A percentile compares a stretch with the other conserved stretches of the same genome.
Conservation (phyloP, 2,113 vertebrate species). For the Nyctibius bracteatus region DNA sequence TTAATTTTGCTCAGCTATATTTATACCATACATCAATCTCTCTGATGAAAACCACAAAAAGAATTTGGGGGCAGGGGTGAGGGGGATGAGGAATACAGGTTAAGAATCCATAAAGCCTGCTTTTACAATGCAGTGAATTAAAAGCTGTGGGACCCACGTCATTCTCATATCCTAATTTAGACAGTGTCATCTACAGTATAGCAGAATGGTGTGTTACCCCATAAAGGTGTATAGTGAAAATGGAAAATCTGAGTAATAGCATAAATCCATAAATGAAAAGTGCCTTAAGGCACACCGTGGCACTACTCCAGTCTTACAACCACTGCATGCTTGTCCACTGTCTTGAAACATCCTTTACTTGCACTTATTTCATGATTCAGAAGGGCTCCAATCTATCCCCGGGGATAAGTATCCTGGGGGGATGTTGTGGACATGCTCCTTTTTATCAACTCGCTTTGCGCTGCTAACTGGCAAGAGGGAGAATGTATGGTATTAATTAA, state of each 20-base stretch:
- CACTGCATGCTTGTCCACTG: neutral
- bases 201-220: neutral
- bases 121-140: neutral
- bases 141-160: neutral
- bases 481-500: neutral
- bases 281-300: neutral
- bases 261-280: neutral
- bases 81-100: neutral
- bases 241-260: neutral
- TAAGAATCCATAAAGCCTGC: neutral
- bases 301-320: neutral
- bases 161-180: neutral
- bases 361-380: neutral
- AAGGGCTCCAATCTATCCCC: neutral
- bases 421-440: neutral
- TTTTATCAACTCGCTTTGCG: neutral
- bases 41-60: neutral
- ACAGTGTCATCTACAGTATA: neutral
- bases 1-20: neutral
- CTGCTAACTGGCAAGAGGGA: neutral
- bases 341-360: neutral
- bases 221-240: neutral
- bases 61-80: neutral
- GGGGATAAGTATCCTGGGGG: neutral
- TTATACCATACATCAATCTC: neutral